phyloP scores from a whole-genome alignment of 2,888 invertebrate species.

The Camptogramma bilineatum region DNA sequence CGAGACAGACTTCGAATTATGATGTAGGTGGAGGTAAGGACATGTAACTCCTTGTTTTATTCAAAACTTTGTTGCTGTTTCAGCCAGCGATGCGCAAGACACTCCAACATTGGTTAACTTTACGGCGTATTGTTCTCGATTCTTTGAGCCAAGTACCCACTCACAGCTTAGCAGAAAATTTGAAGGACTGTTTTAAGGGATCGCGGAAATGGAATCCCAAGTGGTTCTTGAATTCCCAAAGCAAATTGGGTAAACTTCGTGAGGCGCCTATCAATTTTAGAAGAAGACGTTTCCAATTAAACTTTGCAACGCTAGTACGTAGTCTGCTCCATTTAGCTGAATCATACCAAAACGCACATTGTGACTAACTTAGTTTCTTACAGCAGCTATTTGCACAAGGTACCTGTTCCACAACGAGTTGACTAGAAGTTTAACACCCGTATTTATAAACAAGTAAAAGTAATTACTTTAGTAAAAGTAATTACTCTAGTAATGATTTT shows the following conservation, averaged over 20 bases:
- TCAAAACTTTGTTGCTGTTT: conserved; percentile 15
- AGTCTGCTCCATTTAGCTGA: conserved; percentile 30
- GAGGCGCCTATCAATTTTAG: conserved; percentile 71
- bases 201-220: conserved; percentile 59
- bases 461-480: too few relatives aligned
- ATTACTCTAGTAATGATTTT: too few relatives aligned
- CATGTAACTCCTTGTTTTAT: background rate
- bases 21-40: background rate
- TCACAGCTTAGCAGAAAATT: conserved; percentile 49
- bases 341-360: conserved; percentile 32
- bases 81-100: conserved; percentile 19
- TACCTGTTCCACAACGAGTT: background rate
- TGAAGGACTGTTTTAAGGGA: conserved; percentile 52
- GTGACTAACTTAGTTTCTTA: conserved; percentile 20
- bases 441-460: too few relatives aligned
- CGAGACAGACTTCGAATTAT: background rate
- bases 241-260: conserved; percentile 72
- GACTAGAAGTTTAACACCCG: too few relatives aligned
- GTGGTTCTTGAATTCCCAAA: conserved; percentile 62
- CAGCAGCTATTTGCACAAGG: background rate
- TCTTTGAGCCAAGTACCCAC: conserved; percentile 28
- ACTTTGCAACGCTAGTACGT: conserved; percentile 64
- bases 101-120: conserved; percentile 32
- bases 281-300: conserved; percentile 80
- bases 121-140: conserved; percentile 37